Evolutionary conservation across 2,113 vertebrate genomes (phyloP).

Genomic region (Chelonoidis abingdonii): DNA sequence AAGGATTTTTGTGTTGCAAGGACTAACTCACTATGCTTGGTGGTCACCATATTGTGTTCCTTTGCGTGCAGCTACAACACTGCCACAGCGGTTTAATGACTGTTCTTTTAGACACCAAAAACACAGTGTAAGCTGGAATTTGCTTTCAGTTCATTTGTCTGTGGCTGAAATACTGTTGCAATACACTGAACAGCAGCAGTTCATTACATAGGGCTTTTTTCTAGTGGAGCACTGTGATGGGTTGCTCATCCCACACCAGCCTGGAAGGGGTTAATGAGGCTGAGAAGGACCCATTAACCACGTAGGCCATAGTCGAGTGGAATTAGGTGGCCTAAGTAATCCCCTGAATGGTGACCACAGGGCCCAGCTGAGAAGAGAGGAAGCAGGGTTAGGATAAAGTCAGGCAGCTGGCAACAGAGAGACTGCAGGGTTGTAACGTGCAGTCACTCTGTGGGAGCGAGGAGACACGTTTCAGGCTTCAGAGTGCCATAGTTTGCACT

Average conservation of each 20-base stretch:
- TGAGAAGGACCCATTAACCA: not conserved
- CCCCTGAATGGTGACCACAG: not conserved
- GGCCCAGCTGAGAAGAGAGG: not conserved
- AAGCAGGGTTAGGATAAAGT: not conserved
- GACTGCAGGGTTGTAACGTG: not conserved
- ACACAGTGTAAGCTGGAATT: not conserved
- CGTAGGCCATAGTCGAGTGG: no score
- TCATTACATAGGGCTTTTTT: not conserved
- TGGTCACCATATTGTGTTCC: not conserved
- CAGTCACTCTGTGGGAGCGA: not conserved
- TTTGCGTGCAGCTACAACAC: accelerated
- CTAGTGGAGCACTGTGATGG: not conserved
- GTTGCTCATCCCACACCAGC: no score
- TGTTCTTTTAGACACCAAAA: not conserved
- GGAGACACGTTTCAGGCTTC: not conserved
- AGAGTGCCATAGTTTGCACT: not conserved
- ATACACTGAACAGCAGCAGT: not conserved
- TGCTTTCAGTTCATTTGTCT: not conserved
- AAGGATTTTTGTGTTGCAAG: not conserved
- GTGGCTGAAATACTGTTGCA: not conserved
- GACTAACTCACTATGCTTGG: not conserved
- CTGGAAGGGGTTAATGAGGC: no score
- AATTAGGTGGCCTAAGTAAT: not conserved
- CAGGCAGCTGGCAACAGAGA: not conserved
- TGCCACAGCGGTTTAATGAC: not conserved